Percentiles rank a stretch among this genome's conserved stretches.
phyloP scores from a whole-genome alignment of 2,113 vertebrate species.

The Shinisaurus crocodilurus region DNA sequence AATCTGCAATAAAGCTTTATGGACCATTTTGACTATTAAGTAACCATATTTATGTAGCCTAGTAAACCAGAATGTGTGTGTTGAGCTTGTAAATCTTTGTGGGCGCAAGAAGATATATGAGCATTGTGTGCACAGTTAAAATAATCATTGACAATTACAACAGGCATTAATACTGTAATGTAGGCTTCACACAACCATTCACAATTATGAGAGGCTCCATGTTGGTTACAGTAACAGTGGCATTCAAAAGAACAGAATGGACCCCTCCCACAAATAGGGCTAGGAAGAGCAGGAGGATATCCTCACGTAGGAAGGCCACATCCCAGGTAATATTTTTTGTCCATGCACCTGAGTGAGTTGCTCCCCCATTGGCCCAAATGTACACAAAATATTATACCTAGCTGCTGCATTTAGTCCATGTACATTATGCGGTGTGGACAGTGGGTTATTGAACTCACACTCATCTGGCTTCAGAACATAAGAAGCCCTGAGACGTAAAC shows the following conservation, averaged over 20 bases:
- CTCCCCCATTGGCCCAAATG: too few relatives aligned
- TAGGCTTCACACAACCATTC: not conserved
- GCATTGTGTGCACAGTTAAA: not conserved
- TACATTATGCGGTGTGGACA: too few relatives aligned
- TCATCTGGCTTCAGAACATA: too few relatives aligned
- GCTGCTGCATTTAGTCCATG: too few relatives aligned
- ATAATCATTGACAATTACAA: not conserved
- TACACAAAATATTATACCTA: too few relatives aligned
- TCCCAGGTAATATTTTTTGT: not conserved
- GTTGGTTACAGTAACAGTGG: not conserved
- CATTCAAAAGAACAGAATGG: not conserved
- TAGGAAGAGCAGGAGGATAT: not conserved
- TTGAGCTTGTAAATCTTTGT: constrained; percentile 29
- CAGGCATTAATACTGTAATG: not conserved
- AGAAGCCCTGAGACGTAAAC: too few relatives aligned
- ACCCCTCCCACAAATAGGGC: not conserved
- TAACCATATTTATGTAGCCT: not conserved
- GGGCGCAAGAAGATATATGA: not conserved
- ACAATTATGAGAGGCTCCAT: not conserved
- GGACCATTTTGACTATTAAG: constrained; percentile 18
- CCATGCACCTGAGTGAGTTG: not conserved
- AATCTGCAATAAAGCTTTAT: constrained; percentile 7
- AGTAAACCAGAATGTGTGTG: not conserved
- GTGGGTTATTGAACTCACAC: too few relatives aligned
- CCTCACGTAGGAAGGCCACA: not conserved